Percentiles rank a stretch among this genome's conserved stretches.
Conservation (phyloP, 2,888 invertebrate species). For the Epirrhoe alternata region DNA sequence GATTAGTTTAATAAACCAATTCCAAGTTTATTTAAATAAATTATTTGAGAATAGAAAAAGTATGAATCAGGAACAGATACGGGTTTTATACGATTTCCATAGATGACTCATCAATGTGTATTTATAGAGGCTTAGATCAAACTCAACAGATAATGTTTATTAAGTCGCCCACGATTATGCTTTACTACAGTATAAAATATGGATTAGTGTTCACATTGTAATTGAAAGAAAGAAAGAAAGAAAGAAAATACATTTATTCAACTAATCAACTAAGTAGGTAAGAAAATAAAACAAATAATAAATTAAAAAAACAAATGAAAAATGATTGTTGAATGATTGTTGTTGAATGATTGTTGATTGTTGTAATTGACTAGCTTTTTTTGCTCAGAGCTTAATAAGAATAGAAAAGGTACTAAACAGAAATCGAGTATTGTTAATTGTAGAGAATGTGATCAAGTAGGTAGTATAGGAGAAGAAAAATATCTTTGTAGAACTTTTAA, state of each 20-base stretch:
- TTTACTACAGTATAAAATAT: slow-evolving; percentile 12
- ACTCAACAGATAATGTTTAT: slow-evolving; percentile 37
- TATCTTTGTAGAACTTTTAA: no score
- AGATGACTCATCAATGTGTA: slow-evolving; percentile 38
- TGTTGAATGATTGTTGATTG: no score
- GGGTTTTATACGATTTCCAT: slow-evolving; percentile 35
- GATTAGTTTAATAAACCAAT: not conserved
- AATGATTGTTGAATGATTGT: no score
- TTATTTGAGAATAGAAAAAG: slow-evolving; percentile 15
- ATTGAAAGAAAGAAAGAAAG: no score
- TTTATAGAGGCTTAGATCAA: slow-evolving; percentile 38
- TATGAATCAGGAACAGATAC: slow-evolving; percentile 35
- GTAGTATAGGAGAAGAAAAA: no score
- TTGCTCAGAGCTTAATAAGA: not conserved
- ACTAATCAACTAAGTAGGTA: no score
- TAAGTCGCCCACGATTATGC: slow-evolving; percentile 30
- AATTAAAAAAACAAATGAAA: no score
- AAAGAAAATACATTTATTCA: no score
- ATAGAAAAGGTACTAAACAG: not conserved
- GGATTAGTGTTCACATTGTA: slow-evolving; percentile 10
- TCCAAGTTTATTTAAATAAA: slow-evolving; percentile 13
- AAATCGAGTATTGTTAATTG: no score
- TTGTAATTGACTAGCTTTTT: not conserved
- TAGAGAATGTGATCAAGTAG: no score
- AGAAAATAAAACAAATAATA: no score